Base-by-base conservation (phyloP, 2,888 invertebrate genomes). In the Drosophila subsilvestris region DNA sequence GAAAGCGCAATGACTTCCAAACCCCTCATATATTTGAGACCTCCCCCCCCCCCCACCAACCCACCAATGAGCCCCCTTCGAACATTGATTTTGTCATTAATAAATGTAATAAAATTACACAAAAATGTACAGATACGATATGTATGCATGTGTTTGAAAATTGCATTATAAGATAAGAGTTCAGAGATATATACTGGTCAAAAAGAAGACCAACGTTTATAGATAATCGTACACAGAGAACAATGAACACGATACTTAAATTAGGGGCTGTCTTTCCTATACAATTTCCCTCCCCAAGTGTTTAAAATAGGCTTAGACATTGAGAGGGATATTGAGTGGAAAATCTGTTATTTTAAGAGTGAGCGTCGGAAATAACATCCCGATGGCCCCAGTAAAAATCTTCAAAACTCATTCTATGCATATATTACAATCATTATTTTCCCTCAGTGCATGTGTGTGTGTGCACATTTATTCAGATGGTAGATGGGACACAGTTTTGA, bases 41-140 rank as follows among this genome's bases (percentile, higher is more conserved):
- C 14, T 25, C 18, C 27, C 6, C 14, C 7, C 1, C 0, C 8
- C 14, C 17, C 1, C n/a, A n/a, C n/a, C n/a, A n/a, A n/a, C n/a
- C 14, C 20, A 22, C 20, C 6, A 6, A 12, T 62, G 44, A 42
- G 63, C 63, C 51, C 22, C 29, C 20, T 51, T 29, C 32, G 67
- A 62, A 68, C 68, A 74, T 71, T 70, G 71, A 79, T 79, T 75
- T 75, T 75, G 78, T 73, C 63, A 55, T 62, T 57, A 57, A 58
- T 50, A 50, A 56, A 59, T 10, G 3, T 14, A 14, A 47, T 43
- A 59, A 63, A 29, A 50, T 49, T 55, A 62, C 22, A 47, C 37
- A 37, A 37, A 37, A 37, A 37, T 37, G 2, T 37, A 25, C 20
- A 20, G 1, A 37, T n/a, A 37, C 37, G 37, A n/a, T 37, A 37